Conservation (phyloP, 2,888 invertebrate genomes). For the Notocelia uddmanniana region DNA sequence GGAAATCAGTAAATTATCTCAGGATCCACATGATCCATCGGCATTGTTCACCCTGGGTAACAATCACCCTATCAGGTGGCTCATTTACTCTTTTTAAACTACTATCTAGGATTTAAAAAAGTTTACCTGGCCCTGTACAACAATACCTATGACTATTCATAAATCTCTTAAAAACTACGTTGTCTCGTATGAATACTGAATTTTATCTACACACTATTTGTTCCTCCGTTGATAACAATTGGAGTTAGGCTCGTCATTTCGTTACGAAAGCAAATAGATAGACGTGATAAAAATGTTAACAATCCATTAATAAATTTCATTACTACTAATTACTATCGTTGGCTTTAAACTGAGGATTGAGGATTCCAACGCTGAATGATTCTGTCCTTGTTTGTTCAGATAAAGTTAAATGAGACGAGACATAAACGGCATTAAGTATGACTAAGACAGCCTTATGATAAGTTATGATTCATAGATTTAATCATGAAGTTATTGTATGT, state of each 20-base stretch:
- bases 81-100: neutral
- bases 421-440: neutral
- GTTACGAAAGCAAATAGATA: neutral
- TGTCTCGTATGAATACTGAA: too few species aligned
- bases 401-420: constrained; percentile 8
- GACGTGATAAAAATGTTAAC: neutral
- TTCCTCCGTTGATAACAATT: neutral
- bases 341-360: too few species aligned
- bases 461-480: constrained; percentile 7
- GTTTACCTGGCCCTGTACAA: neutral
- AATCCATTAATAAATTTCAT: neutral
- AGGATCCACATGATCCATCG: too few species aligned
- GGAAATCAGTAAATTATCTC: too few species aligned
- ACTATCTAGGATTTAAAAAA: neutral
- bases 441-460: neutral
- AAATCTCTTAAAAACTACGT: neutral
- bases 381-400: neutral
- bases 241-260: neutral
- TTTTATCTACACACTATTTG: neutral
- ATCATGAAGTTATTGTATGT: constrained; percentile 5
- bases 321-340: neutral
- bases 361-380: neutral
- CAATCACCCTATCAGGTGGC: neutral
- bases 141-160: neutral
- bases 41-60: too few species aligned